phyloP scores from a whole-genome alignment of 2,888 invertebrate species.

The Oscheius myriophilus region DNA sequence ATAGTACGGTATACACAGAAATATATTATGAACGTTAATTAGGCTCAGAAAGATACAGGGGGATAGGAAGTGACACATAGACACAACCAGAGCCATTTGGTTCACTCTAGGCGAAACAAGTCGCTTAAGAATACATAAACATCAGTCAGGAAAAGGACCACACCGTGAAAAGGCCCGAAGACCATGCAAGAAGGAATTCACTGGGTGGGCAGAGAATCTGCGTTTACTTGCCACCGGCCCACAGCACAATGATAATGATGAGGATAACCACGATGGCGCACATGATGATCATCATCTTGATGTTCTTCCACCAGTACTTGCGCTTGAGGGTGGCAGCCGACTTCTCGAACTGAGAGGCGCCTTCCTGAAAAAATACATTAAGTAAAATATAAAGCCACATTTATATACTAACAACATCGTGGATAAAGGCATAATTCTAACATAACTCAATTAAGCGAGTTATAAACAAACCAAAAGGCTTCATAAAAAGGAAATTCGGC shows the following conservation, averaged over 20 bases:
- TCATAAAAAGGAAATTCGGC: too few relatives aligned
- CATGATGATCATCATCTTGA: slow-evolving; percentile 71
- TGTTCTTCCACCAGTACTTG: slow-evolving; percentile 71
- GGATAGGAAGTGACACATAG: slow-evolving; percentile 4
- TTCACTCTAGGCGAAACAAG: slow-evolving; percentile 10
- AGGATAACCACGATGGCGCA: slow-evolving; percentile 45
- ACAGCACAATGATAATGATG: slow-evolving; percentile 37
- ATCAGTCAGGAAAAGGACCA: slow-evolving; percentile 10
- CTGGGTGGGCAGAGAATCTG: not conserved
- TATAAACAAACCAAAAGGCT: too few relatives aligned
- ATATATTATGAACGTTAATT: slow-evolving; percentile 13
- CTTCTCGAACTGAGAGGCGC: slow-evolving; percentile 71
- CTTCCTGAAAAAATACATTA: slow-evolving; percentile 59
- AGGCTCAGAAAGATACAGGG: not conserved
- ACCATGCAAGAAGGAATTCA: slow-evolving; percentile 1
- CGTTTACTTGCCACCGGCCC: slow-evolving; percentile 35
- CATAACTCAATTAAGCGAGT: too few relatives aligned
- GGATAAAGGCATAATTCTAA: not conserved
- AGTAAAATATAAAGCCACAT: not conserved
- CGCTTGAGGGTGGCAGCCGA: slow-evolving; percentile 71
- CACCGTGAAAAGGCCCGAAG: slow-evolving; percentile 11
- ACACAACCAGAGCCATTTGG: slow-evolving; percentile 25
- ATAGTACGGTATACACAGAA: slow-evolving; percentile 12
- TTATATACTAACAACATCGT: not conserved
- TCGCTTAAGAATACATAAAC: not conserved